These are phyloP conservation scores for Lucinisca nassula DNA, from an alignment of 2,888 invertebrate species.

Conservation along the genomic window DNA sequence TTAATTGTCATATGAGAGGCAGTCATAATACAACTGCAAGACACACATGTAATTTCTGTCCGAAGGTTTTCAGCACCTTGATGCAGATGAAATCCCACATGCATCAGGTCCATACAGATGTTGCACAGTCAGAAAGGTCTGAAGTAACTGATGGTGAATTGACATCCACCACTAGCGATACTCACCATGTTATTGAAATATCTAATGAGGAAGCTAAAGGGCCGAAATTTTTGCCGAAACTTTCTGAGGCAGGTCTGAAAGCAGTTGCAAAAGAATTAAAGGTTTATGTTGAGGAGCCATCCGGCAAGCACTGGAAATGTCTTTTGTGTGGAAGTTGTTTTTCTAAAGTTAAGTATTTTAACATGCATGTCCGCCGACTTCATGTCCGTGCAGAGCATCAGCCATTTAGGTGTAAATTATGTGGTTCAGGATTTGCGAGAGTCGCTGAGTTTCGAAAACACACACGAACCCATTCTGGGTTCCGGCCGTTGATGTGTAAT, in stretches of 20 bases:
- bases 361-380: conserved; percentile 57
- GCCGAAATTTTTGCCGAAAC: conserved; percentile 49
- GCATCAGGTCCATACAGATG: neutral
- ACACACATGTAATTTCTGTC: neutral
- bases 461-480: conserved; percentile 60
- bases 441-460: conserved; percentile 66
- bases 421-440: conserved; percentile 66
- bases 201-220: neutral
- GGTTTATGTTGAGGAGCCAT: conserved; percentile 24
- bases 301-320: conserved; percentile 56
- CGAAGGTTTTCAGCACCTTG: neutral
- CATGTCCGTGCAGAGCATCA: conserved; percentile 66
- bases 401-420: conserved; percentile 64
- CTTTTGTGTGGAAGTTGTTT: conserved; percentile 61
- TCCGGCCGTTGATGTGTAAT: conserved; percentile 58
- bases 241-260: conserved; percentile 56
- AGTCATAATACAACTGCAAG: neutral
- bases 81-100: neutral
- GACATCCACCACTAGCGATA: neutral
- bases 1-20: neutral
- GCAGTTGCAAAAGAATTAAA: conserved; percentile 63
- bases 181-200: neutral
- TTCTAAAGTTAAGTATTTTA: conserved; percentile 61
- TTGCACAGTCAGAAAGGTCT: neutral
- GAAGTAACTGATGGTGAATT: neutral